Percentiles rank a stretch among this genome's conserved stretches.
Evolutionary conservation across 2,797 vertebrate genomes (phyloP).

Genomic region (Rhadinocentrus ornatus): DNA sequence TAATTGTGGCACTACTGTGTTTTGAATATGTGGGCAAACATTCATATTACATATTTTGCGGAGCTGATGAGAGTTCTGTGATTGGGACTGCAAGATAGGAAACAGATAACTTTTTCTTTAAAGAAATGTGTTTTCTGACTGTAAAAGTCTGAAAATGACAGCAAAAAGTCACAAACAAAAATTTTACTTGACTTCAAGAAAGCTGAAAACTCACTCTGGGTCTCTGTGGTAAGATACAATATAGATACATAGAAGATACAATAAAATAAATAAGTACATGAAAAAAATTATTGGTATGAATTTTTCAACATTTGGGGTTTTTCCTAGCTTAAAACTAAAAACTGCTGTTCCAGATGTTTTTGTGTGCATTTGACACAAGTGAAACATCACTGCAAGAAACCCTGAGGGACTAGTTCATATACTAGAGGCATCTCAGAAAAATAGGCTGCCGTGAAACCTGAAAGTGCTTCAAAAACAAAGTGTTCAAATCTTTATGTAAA

Average conservation of each 20-base stretch:
- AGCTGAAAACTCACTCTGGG: background rate
- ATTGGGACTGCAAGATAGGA: background rate
- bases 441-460: slow-evolving; percentile 22
- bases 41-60: no score
- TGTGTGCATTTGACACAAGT: slow-evolving; percentile 16
- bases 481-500: slow-evolving; percentile 36
- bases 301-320: background rate
- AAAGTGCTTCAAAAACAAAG: slow-evolving; percentile 31
- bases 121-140: background rate
- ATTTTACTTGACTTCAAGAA: background rate
- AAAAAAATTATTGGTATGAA: background rate
- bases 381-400: slow-evolving; percentile 16
- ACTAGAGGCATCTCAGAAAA: slow-evolving; percentile 8
- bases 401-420: slow-evolving; percentile 16
- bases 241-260: no score
- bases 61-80: background rate
- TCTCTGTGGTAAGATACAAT: no score
- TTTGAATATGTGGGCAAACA: no score
- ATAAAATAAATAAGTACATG: background rate
- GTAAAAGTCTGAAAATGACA: background rate
- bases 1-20: no score
- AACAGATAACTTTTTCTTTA: background rate
- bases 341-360: background rate
- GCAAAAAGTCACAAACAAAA: background rate
- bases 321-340: slow-evolving; percentile 12